These are phyloP conservation scores for Drosophila ochracea DNA, from an alignment of 2,888 invertebrate genomes.

Conservation along the genomic window DNA sequence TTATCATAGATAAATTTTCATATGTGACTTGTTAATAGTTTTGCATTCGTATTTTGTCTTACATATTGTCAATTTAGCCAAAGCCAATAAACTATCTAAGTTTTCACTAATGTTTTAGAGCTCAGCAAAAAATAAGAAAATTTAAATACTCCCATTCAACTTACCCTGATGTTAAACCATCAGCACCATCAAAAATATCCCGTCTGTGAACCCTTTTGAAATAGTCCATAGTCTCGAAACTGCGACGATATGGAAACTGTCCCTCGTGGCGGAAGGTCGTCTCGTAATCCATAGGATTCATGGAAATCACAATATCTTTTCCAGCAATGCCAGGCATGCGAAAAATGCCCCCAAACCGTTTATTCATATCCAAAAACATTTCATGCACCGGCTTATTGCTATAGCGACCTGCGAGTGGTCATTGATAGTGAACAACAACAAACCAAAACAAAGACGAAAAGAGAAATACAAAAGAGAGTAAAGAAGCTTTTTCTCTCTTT, in stretches of 20 bases:
- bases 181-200: constrained; percentile 65
- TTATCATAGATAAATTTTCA: background rate
- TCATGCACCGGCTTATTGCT: constrained; percentile 49
- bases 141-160: background rate
- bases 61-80: background rate
- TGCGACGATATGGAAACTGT: constrained; percentile 84
- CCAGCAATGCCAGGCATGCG: constrained; percentile 84
- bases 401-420: constrained; percentile 59
- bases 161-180: constrained; percentile 72
- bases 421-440: constrained; percentile 6
- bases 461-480: background rate
- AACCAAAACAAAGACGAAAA: background rate
- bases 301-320: constrained; percentile 83
- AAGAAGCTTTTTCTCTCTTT: constrained; percentile 18
- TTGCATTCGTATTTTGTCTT: background rate
- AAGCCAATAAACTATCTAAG: background rate
- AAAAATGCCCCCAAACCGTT: constrained; percentile 84
- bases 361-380: constrained; percentile 59
- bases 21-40: background rate
- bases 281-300: constrained; percentile 86
- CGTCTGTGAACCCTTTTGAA: constrained; percentile 79
- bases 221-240: constrained; percentile 83
- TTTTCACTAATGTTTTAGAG: background rate
- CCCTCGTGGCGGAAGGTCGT: constrained; percentile 86
- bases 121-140: background rate